phyloP scores from a whole-genome alignment of 2,113 vertebrate species.

The Mus spicilegus region DNA sequence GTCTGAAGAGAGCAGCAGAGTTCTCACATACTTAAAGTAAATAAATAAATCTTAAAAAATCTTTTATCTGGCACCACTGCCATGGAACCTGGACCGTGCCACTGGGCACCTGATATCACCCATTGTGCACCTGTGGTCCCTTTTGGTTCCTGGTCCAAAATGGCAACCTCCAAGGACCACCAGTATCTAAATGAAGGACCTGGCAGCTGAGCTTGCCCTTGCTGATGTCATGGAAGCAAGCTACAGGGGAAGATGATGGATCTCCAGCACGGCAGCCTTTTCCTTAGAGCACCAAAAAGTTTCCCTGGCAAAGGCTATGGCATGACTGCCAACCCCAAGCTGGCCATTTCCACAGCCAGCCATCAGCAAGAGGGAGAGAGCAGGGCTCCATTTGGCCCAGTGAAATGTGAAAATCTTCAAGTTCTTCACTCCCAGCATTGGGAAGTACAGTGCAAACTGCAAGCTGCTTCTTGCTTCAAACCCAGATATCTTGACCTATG shows the following conservation, averaged over 20 bases:
- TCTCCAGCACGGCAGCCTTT: conserved; percentile 91
- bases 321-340: neutral
- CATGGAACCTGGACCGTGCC: neutral
- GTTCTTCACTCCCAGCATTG: neutral
- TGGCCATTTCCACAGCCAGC: neutral
- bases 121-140: too few species aligned
- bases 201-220: neutral
- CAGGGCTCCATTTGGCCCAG: conserved; percentile 40
- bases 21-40: too few species aligned
- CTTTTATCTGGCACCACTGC: neutral
- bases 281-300: conserved; percentile 89
- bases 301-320: conserved; percentile 86
- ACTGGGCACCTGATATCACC: neutral
- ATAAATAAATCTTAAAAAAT: neutral
- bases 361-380: conserved; percentile 56
- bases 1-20: too few species aligned
- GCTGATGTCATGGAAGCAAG: conserved; percentile 87
- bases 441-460: conserved; percentile 19
- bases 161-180: conserved; percentile 51
- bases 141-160: neutral
- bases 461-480: conserved; percentile 63
- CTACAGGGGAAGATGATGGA: conserved; percentile 91
- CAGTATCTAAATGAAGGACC: neutral
- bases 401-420: conserved; percentile 55
- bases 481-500: conserved; percentile 90